phyloP scores from a whole-genome alignment of 92 coral and sea anemone species.

The Epizoanthus stellaris region DNA sequence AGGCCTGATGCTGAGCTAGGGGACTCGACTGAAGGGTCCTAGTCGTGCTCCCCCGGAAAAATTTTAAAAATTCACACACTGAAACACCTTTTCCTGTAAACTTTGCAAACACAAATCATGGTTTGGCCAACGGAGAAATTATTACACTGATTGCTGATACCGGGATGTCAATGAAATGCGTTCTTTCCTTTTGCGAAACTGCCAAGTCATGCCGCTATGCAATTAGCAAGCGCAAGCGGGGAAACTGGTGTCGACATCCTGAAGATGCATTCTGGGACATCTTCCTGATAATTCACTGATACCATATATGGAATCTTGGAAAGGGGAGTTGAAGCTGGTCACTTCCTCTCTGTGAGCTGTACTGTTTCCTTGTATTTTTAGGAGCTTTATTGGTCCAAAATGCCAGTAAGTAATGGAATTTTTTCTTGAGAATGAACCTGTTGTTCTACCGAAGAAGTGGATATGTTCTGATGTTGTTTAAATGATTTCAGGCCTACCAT shows the following conservation, averaged over 20 bases:
- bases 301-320: constrained; percentile 35
- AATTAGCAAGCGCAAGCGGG: too few species aligned
- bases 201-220: too few species aligned
- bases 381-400: constrained; percentile 12
- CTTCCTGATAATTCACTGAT: background rate
- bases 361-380: background rate
- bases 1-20: too few species aligned
- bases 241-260: background rate
- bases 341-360: constrained; percentile 22
- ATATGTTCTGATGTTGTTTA: background rate
- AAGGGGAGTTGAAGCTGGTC: constrained; percentile 34
- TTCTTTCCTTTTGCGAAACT: too few species aligned
- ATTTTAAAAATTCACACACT: too few species aligned
- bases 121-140: too few species aligned
- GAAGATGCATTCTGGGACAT: constrained; percentile 29
- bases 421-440: background rate
- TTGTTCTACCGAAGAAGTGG: background rate
- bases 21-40: too few species aligned
- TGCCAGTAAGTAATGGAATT: constrained; percentile 28
- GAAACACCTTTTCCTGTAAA: too few species aligned
- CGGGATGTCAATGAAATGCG: too few species aligned
- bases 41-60: too few species aligned
- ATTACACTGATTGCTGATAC: too few species aligned
- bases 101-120: too few species aligned
- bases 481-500: constrained; percentile 87